Evolutionary conservation across 2,888 invertebrate genomes (phyloP).

Genomic region (Folsomia manolachei): DNA sequence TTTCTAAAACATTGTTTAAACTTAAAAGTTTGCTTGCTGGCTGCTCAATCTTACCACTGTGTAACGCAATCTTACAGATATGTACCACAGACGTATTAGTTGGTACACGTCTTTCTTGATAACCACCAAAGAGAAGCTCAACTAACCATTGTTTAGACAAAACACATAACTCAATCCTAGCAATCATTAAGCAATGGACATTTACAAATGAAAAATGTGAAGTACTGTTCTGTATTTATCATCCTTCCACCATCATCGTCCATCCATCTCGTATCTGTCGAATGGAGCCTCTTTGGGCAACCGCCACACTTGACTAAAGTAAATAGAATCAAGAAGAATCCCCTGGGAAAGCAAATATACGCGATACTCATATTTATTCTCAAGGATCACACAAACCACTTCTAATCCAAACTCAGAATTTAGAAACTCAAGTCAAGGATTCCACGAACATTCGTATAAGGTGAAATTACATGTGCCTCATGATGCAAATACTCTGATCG

Average conservation of each 20-base stretch:
- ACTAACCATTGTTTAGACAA: background rate
- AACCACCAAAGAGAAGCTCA: too few species aligned
- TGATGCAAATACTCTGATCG: too few species aligned
- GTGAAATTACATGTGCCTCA: too few species aligned
- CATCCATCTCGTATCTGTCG: too few species aligned
- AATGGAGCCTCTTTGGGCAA: background rate
- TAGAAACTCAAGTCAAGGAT: background rate
- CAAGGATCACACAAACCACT: background rate
- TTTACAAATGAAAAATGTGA: conserved; percentile 9
- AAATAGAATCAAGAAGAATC: conserved; percentile 20
- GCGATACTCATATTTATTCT: too few species aligned
- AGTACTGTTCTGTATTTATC: background rate
- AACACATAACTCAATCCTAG: conserved; percentile 1
- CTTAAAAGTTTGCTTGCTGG: too few species aligned
- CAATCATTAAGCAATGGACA: background rate
- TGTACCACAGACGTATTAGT: too few species aligned
- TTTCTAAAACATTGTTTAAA: conserved; percentile 4
- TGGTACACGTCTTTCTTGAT: too few species aligned
- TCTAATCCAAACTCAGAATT: background rate
- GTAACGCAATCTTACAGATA: too few species aligned
- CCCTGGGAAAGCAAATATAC: conserved; percentile 40
- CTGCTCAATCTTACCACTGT: too few species aligned
- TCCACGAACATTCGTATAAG: background rate
- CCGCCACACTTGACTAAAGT: conserved; percentile 20
- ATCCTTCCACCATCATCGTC: background rate